Evolutionary conservation across 1,140 invertebrate genomes (phyloP), one percentile per base, ranked within the genome.

Genomic region (Tetramorium simillimum): DNA sequence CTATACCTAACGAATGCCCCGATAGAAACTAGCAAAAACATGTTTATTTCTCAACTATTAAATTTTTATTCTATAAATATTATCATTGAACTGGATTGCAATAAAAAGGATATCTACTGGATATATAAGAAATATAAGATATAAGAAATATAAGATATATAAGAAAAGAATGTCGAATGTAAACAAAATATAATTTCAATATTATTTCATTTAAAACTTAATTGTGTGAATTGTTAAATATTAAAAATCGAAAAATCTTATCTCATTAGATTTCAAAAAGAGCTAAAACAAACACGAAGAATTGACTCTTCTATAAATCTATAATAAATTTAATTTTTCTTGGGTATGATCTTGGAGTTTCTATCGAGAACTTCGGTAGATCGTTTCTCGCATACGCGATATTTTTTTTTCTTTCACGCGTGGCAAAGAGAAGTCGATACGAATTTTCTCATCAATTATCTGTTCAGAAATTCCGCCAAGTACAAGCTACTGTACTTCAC

Each of bases 371-470:
- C 14, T 28, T 21, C 40, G 69, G 28, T 60, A 84, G 67, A 10
- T 73, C 40, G 16, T 37, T 58, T 40, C 21, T 73, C 40, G 53
- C 80, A 82, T 56, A 21, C 4, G 80, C 69, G 43, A 73, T 82
- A 70, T 58, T n/a, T 40, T n/a, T 53, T 84, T 73, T 60, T 60
- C 14, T 40, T 53, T 80, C 53, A 58, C 53, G 40, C 69, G 69
- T 60, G 24, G n/a, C 53, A 72, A 73, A 75, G 80, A 82, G 80
- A 86, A 65, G 28, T 37, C 73, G 28, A 43, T 77, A 85, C 43
- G 72, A 85, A 77, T 85, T 78, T 85, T 85, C 40, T 88, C 62
- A 62, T 86, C 91, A 93, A 93, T 93, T 92, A 92, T 92, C 92
- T 92, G 92, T 62, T 87, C 90, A 93, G 92, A 92, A 89, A 87